Base-by-base conservation (phyloP, 1,140 invertebrate species). In the Pseudomyrmex concolor region DNA sequence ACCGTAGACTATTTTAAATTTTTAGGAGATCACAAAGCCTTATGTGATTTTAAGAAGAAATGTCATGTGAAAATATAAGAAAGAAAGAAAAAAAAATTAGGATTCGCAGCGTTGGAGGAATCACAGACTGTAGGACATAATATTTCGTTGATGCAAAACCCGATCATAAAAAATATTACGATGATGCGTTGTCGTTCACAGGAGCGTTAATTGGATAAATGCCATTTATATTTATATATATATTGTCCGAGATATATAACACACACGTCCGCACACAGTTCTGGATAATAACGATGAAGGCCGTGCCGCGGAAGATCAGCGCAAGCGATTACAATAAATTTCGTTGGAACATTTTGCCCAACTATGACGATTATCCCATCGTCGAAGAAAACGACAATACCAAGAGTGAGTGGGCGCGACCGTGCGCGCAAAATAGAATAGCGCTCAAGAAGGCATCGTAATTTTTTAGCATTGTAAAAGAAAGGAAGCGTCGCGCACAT, bases 281-380 rank as follows among this genome's bases (percentile, higher is more conserved):
- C 48, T 78, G 25, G 63, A 12, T 68, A 64, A 71, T 70, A 70
- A 48, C 9, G 1, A 78, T 70, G 66, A 78, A 78, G 64, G 76
- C 10, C 54, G 48, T 78, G 12, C 8, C 54, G 50, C 54, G 54
- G 43, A 78, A 70, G 15, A 78, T 34, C 19, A 50, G 54, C 19
- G 12, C 22, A 48, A 78, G 74, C 5, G 67, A 74, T 15, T 89
- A 62, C n/a, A 73, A 85, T 15, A 83, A 85, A 82, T 71, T 88
- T 22, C 82, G 68, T 50, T 89, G 87, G 87, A 88, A 86, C 43
- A 74, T 87, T 2, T 74, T 77, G 25, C 54, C 86, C 0, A 85
- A 54, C 43, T 70, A 85, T 13, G 73, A 88, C 45, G 78, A 89
- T 63, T 85, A 77, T 3, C 25, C 78, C 12, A 50, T 22, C 34